Conservation (phyloP, 2,113 vertebrate genomes). For the Muntiacus reevesi region DNA sequence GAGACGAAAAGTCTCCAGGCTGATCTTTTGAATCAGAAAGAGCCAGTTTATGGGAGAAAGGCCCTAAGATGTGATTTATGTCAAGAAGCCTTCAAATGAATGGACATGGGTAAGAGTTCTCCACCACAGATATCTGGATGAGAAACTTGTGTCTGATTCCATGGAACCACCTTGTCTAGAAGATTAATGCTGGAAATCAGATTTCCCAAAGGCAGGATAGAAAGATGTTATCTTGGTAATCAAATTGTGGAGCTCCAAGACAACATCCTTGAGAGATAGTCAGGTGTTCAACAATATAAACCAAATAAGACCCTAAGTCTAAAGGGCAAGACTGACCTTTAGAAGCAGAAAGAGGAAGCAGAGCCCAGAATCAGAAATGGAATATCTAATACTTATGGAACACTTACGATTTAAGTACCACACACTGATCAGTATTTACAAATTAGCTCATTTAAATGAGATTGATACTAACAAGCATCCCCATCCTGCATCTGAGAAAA, state of each 20-base stretch:
- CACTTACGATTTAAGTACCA: neutral
- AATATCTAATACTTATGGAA: neutral
- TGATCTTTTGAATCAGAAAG: neutral
- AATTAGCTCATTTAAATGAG: neutral
- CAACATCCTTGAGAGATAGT: neutral
- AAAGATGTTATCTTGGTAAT: neutral
- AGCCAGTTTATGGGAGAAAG: neutral
- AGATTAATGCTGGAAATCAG: neutral
- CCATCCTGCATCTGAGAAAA: neutral
- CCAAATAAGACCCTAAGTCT: neutral
- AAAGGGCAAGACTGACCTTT: neutral
- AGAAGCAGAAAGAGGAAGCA: neutral
- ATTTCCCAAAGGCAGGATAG: neutral
- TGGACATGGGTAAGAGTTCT: neutral
- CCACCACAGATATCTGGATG: neutral
- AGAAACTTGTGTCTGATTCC: neutral
- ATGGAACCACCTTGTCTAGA: neutral
- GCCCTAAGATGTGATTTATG: neutral
- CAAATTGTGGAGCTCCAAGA: neutral
- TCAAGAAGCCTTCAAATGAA: neutral
- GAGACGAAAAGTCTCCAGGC: neutral
- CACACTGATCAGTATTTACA: neutral
- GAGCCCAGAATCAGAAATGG: neutral
- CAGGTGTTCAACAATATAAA: neutral
- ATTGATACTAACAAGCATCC: neutral